Evolutionary conservation across 1,140 invertebrate species (phyloP).

Genomic region (Drosophila bocqueti): DNA sequence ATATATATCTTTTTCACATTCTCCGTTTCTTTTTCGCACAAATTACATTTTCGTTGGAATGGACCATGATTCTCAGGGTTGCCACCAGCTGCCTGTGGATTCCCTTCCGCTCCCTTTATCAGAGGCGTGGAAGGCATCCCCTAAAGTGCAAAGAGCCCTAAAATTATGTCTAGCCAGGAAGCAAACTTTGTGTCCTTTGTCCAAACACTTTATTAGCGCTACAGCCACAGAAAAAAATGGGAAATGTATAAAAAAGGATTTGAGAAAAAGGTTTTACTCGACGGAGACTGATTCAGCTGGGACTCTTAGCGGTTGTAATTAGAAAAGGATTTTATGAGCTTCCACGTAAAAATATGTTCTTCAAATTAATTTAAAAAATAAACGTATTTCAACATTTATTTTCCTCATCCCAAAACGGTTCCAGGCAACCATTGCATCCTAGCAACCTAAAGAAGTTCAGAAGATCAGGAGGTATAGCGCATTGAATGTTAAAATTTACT

Average conservation of each 20-base stretch:
- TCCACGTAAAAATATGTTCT: too few species aligned
- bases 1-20: conserved; percentile 19
- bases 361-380: too few species aligned
- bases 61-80: conserved; percentile 55
- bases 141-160: conserved; percentile 56
- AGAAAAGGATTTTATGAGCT: conserved; percentile 1
- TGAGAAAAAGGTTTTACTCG: conserved; percentile 1
- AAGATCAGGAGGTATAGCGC: too few species aligned
- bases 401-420: background rate
- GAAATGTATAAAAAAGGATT: conserved; percentile 19
- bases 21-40: conserved; percentile 35
- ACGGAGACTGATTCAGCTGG: conserved; percentile 7
- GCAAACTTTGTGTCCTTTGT: conserved; percentile 79
- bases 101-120: conserved; percentile 28
- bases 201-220: conserved; percentile 50
- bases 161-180: conserved; percentile 82
- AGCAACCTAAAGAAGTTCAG: too few species aligned
- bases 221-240: conserved; percentile 21
- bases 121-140: conserved; percentile 26
- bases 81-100: conserved; percentile 45
- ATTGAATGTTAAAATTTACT: too few species aligned
- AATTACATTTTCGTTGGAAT: conserved; percentile 65
- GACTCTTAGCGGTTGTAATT: conserved; percentile 12
- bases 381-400: background rate
- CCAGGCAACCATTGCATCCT: too few species aligned